Base-by-base conservation (phyloP, 2,888 invertebrate species). In the Eupithecia subfuscata region DNA sequence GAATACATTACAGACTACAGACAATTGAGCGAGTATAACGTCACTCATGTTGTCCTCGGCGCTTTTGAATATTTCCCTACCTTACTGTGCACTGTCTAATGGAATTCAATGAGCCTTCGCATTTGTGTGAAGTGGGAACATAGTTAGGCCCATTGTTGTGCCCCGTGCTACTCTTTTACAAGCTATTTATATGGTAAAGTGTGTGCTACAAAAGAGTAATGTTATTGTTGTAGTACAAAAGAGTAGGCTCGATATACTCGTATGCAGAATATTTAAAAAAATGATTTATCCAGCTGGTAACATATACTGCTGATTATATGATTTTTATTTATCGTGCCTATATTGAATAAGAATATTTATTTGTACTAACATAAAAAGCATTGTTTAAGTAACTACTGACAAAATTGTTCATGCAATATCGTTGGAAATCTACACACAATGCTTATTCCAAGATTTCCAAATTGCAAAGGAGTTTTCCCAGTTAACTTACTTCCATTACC, bases 1-100 rank as follows among this genome's bases (percentile, higher is more conserved):
- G 93, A 91, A 93, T 93, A 93, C 82, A 92, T 94, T 93, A 92
- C 82, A 77, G 78, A 77, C 73, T 78, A 74, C 84, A 84, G 80
- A 90, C 90, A 88, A 88, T 90, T 85, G 89, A 86, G 83, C 83
- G 82, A 84, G 82, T 79, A 80, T 78, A 80, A 78, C 83, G 84
- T 86, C 83, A 83, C 80, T 80, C 80, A 82, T 74, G 78, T 79
- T 80, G 82, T 78, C 82, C 79, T 81, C 79, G 79, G 73, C 74
- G 70, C 78, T 81, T 82, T 79, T 73, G 75, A 77, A 80, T 77
- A 78, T 80, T 69, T 74, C 75, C 74, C 71, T 75, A 70, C 65
- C 40, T 70, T 78, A 74, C 70, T 78, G 75, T 77, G 77, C 67
- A 69, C 43, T 71, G 37, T 74, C 22, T 70, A 70, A 71, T 74